Conservation (phyloP, 1,140 invertebrate species). For the Leptoteleia sp. region DNA sequence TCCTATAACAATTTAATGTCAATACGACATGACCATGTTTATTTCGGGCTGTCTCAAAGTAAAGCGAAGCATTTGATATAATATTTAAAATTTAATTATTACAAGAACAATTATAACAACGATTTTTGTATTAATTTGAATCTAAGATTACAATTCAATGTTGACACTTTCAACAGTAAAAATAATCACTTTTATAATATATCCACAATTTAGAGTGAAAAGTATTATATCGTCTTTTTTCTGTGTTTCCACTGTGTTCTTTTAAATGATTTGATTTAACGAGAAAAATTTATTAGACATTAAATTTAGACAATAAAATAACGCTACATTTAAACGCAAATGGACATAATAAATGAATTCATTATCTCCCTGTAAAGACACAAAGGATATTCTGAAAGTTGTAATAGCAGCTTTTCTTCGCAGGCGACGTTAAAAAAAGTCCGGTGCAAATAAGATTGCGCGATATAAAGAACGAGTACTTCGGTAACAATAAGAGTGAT, state of each 20-base stretch:
- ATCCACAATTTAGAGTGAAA: too few species aligned
- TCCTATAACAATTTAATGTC: too few species aligned
- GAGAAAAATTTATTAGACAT: slow-evolving; percentile 1
- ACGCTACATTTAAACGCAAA: slow-evolving; percentile 14
- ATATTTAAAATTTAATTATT: too few species aligned
- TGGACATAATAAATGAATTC: slow-evolving; percentile 33
- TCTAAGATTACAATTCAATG: too few species aligned
- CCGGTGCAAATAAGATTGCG: slow-evolving; percentile 43
- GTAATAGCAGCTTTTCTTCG: slow-evolving; percentile 15
- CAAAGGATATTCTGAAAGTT: slow-evolving; percentile 30
- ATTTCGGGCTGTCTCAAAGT: too few species aligned
- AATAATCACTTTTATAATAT: too few species aligned
- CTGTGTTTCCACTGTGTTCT: background rate
- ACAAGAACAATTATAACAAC: too few species aligned
- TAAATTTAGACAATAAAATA: slow-evolving; percentile 19
- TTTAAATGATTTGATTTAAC: background rate
- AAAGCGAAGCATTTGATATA: too few species aligned
- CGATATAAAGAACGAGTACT: slow-evolving; percentile 32
- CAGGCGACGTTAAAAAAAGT: slow-evolving; percentile 20
- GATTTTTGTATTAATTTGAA: too few species aligned
- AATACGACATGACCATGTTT: too few species aligned
- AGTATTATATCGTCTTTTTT: background rate
- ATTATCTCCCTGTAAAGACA: slow-evolving; percentile 31
- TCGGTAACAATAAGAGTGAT: slow-evolving; percentile 15
- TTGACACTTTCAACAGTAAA: too few species aligned